These are phyloP conservation scores for Tragelaphus buxtoni DNA, from an alignment of 2,113 vertebrate species.

Conservation along the genomic window DNA sequence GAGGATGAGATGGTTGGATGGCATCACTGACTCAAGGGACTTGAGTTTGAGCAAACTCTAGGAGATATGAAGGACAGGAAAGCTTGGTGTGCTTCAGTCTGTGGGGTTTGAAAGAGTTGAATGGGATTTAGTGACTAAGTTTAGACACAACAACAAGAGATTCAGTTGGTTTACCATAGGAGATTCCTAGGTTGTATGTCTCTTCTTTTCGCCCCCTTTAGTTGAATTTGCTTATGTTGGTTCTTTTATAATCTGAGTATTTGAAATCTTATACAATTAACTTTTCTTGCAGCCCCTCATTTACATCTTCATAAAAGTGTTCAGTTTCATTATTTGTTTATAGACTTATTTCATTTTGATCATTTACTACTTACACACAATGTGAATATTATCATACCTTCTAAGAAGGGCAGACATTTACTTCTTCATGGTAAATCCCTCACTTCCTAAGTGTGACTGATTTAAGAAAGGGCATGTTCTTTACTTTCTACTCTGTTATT, in stretches of 20 bases:
- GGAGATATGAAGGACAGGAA: background rate
- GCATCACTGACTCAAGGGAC: background rate
- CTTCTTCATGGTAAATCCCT: background rate
- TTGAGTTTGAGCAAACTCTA: background rate
- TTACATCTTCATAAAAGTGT: background rate
- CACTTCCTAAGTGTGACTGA: background rate
- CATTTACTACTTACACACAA: background rate
- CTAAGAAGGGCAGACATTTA: background rate
- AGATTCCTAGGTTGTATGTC: background rate
- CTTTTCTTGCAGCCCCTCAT: background rate
- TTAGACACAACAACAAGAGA: background rate
- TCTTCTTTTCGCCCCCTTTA: background rate
- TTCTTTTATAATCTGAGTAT: background rate
- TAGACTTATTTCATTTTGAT: background rate
- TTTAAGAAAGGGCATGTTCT: background rate
- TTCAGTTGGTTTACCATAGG: background rate
- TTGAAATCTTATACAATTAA: background rate
- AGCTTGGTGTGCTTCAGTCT: background rate
- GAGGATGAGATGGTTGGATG: background rate
- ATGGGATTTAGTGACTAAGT: background rate
- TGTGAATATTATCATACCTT: background rate
- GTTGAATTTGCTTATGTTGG: background rate
- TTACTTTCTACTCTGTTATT: background rate
- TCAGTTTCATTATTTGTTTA: background rate
- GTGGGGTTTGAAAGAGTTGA: background rate